These are phyloP conservation scores for Limanda limanda DNA, from an alignment of 2,113 vertebrate genomes.

Conservation along the genomic window DNA sequence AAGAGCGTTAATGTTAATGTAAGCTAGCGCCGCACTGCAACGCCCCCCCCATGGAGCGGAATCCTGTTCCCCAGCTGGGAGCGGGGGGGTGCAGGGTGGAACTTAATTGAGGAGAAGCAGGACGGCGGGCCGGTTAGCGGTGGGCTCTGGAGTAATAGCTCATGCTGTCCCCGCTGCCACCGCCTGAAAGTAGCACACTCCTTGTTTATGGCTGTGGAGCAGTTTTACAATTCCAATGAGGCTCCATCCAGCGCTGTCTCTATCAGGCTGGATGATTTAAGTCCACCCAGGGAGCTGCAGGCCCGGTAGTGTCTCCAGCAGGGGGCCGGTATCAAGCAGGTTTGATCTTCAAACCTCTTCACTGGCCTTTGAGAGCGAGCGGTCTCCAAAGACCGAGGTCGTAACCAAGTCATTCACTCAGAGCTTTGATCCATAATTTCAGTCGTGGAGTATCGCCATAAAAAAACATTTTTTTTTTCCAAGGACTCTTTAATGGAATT, in stretches of 20 bases:
- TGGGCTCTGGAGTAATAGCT: slow-evolving; percentile 62
- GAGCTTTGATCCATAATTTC: slow-evolving; percentile 48
- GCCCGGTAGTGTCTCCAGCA: slow-evolving; percentile 18
- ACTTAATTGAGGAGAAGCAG: slow-evolving; percentile 49
- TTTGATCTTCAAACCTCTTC: slow-evolving; percentile 66
- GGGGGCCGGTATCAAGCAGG: slow-evolving; percentile 23
- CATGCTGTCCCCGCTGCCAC: slow-evolving; percentile 49
- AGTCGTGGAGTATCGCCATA: slow-evolving; percentile 4
- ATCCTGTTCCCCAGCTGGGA: slow-evolving; percentile 37
- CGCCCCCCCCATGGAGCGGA: slow-evolving; percentile 27
- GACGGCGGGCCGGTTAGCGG: slow-evolving; percentile 48
- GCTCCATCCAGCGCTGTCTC: slow-evolving; percentile 49
- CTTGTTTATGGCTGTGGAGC: slow-evolving; percentile 62
- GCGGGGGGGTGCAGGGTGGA: slow-evolving; percentile 1
- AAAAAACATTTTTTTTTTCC: background rate
- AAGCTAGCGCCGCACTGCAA: slow-evolving; percentile 30
- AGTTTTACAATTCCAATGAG: slow-evolving; percentile 74
- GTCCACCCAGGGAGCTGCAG: slow-evolving; percentile 54
- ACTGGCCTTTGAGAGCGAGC: slow-evolving; percentile 37
- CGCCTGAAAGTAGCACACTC: slow-evolving; percentile 55
- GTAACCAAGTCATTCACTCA: slow-evolving; percentile 25
- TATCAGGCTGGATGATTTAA: slow-evolving; percentile 69
- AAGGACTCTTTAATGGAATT: slow-evolving; percentile 22
- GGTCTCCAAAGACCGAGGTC: slow-evolving; percentile 31
- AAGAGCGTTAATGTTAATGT: slow-evolving; percentile 15